A percentile compares a stretch with the other conserved stretches of the same genome.
phyloP scores from a whole-genome alignment of 2,888 invertebrate species.

The Timandra comae region DNA sequence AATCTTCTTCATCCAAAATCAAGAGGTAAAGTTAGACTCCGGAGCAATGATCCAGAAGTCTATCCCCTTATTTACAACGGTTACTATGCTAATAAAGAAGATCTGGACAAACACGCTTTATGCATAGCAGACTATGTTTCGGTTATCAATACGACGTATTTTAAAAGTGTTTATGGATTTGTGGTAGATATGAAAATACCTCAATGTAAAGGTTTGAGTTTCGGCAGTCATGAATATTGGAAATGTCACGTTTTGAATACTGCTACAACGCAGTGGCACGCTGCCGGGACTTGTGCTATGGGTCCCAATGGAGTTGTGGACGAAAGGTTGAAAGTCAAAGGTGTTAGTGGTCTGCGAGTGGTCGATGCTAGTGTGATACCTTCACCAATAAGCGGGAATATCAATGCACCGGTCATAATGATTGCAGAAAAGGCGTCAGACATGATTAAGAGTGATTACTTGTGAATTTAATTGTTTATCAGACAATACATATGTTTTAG shows the following conservation, averaged over 20 bases:
- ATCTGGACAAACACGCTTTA: slow-evolving; percentile 28
- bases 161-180: slow-evolving; percentile 24
- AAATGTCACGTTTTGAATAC: slow-evolving; percentile 28
- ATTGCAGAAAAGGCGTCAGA: slow-evolving; percentile 79
- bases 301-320: slow-evolving; percentile 37
- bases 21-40: slow-evolving; percentile 28
- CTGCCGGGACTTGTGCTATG: slow-evolving; percentile 39
- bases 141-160: slow-evolving; percentile 27
- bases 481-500: too few relatives aligned
- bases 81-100: slow-evolving; percentile 24
- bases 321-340: slow-evolving; percentile 54
- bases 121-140: slow-evolving; percentile 25
- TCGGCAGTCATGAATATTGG: slow-evolving; percentile 32
- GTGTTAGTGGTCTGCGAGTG: slow-evolving; percentile 73
- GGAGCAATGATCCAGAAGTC: slow-evolving; percentile 24
- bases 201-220: slow-evolving; percentile 23
- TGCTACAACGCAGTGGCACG: slow-evolving; percentile 78
- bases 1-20: slow-evolving; percentile 33
- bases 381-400: slow-evolving; percentile 74
- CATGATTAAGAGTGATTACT: too few relatives aligned
- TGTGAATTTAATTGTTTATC: too few relatives aligned
- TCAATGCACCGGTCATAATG: slow-evolving; percentile 78
- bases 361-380: slow-evolving; percentile 81
- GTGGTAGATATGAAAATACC: slow-evolving; percentile 18
- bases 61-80: slow-evolving; percentile 26